Base-by-base conservation (phyloP, 2,888 invertebrate species). In the Tachina fera region DNA sequence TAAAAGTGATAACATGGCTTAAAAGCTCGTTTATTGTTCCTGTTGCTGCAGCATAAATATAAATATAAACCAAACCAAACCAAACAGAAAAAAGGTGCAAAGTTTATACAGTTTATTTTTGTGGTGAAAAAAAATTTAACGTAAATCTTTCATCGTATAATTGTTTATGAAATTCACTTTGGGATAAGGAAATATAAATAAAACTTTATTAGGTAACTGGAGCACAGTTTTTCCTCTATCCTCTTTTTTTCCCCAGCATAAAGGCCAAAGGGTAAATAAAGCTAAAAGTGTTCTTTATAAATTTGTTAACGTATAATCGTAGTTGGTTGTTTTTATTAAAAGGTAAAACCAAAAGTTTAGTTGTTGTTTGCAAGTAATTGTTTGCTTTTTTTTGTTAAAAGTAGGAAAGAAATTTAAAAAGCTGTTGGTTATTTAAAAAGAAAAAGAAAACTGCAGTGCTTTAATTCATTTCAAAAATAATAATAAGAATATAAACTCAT, bases 401-500 rank as follows among this genome's bases (percentile, higher is more conserved):
- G 11, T 9, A 16, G 43, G 9, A 6, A 1, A 1, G 16, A 43
- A 60, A 58, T 67, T 41, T 60, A n/a, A 0, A 63, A 77, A 70
- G 13, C 49, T 31, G 0, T 56, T 22, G 14, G 6, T n/a, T 22
- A 41, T 49, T n/a, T 65, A 65, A 49, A 14, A 6, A 6, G 0
- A 31, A 6, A 6, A 31, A 31, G 0, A 31, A 45, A 56, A 14
- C 4, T 53, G 11, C 1, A 60, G 41, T 22, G 11, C 0, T 14
- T 51, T 53, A 22, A 51, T 9, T 13, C 14, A 39, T 45, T 43
- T 49, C 3, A 6, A 43, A 13, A n/a, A 3, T 9, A 80, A 67
- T 81, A 75, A 31, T 31, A 31, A 31, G 31, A 74, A 74, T 67
- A 80, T 74, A 51, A n/a, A 67, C 14, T 68, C 60, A 81, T 75